These are phyloP conservation scores for Hypselothyrea guttata DNA, from an alignment of 2,888 invertebrate species.

Conservation along the genomic window DNA sequence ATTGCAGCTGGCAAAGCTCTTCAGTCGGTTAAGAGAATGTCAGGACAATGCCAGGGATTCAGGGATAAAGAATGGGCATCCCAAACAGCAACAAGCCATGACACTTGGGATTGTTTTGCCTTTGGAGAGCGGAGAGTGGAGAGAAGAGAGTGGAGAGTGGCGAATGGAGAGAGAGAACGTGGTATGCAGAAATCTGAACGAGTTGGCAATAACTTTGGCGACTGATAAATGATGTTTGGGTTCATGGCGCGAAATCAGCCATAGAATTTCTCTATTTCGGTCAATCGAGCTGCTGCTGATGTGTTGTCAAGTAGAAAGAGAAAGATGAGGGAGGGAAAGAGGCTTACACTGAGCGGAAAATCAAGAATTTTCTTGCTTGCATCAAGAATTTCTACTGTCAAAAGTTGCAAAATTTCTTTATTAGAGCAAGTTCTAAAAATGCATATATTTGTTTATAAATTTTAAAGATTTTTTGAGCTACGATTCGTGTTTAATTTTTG, in stretches of 20 bases:
- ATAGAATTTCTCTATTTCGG: constrained; percentile 79
- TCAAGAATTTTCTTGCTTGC: no score
- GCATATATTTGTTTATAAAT: no score
- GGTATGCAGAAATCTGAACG: constrained; percentile 73
- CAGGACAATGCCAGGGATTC: neutral
- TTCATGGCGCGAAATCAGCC: constrained; percentile 47
- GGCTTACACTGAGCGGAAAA: constrained; percentile 43
- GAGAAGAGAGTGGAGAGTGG: constrained; percentile 42
- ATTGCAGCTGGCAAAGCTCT: constrained; percentile 38
- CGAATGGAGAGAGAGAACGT: constrained; percentile 10
- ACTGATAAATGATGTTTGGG: constrained; percentile 72
- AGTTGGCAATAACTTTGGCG: constrained; percentile 70
- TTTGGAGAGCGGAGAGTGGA: constrained; percentile 30
- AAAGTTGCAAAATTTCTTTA: no score
- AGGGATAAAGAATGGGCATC: constrained; percentile 13
- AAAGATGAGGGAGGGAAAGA: neutral
- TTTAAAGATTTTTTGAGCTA: no score
- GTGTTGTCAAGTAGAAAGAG: constrained; percentile 11
- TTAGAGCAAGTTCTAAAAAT: no score
- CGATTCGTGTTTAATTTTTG: no score
- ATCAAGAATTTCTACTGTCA: no score
- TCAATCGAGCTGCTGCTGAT: constrained; percentile 69
- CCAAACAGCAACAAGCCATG: constrained; percentile 57
- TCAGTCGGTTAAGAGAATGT: no score
- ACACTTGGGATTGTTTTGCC: constrained; percentile 69